Evolutionary conservation across 1,140 invertebrate genomes (phyloP).

Genomic region (Polyergus mexicanus): DNA sequence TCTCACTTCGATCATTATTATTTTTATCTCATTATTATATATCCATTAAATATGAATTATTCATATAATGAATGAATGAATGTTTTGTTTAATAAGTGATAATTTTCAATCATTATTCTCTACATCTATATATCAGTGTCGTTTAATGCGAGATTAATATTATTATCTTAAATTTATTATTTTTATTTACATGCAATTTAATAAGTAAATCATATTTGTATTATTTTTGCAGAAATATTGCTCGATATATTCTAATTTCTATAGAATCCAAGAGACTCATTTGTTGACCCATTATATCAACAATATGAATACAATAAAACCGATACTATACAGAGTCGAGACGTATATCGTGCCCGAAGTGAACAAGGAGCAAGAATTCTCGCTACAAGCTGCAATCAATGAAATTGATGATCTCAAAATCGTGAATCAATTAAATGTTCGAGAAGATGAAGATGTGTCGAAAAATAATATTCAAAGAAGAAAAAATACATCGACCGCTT

Average conservation of each 20-base stretch:
- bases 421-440: neutral
- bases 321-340: slow-evolving; percentile 78
- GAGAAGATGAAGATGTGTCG: slow-evolving; percentile 9
- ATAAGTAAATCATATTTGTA: neutral
- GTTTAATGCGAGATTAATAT: neutral
- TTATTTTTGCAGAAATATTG: slow-evolving; percentile 30
- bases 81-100: no score
- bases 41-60: no score
- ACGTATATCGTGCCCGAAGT: slow-evolving; percentile 79
- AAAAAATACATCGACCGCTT: neutral
- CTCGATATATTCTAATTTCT: neutral
- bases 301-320: slow-evolving; percentile 35
- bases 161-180: neutral
- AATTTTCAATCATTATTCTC: no score
- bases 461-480: neutral
- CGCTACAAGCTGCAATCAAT: neutral
- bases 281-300: neutral
- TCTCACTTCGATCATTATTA: no score
- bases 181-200: slow-evolving; percentile 12
- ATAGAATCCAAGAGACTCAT: neutral
- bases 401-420: neutral
- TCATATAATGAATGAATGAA: no score
- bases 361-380: slow-evolving; percentile 21
- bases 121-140: neutral
- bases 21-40: no score